Base-by-base conservation (phyloP, 2,113 vertebrate species). In the Anhinga rufa region DNA sequence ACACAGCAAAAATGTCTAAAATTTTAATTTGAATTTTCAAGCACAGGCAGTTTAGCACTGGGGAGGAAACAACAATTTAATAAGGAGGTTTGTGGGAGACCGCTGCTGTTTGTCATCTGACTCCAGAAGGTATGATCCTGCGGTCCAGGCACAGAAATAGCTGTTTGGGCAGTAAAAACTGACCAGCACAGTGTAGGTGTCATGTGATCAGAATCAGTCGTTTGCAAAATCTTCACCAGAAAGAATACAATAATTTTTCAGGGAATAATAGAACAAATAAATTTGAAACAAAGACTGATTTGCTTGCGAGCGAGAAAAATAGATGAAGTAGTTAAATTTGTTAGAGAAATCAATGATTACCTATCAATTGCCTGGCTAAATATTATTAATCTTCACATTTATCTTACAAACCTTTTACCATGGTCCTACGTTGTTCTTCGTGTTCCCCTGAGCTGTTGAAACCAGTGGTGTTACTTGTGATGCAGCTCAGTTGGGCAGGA, bases 391-490 rank as follows among this genome's bases (percentile, higher is more conserved):
- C 29, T 58, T 71, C 28, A 9, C n/a, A 15, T 62, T 77, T 68
- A 42, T 58, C 38, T 62, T 38, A 21, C 34, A 42, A 20, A 66
- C 34, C 54, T 54, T 78, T 81, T 22, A 14, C 31, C 8, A 2
- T 4, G 38, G 54, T 31, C 14, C 17, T 34, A 6, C 42, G 15
- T 78, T 1, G 2, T 36, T 44, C 64, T 55, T 17, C 11, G 0
- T 8, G 20, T 38, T 72, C 14, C 54, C 48, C 13, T 16, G 46
- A 52, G 42, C 54, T 64, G 71, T 8, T n/a, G 72, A 16, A 22
- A 5, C 12, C 1, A 0, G 20, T 22, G 61, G 14, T 21, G 65
- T 15, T 28, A 8, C 57, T 28, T 1, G 5, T 20, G 40, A 8
- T 7, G 40, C 34, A 12, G 3, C 40, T 49, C 22, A n/a, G 58